Evolutionary conservation across 2,797 vertebrate genomes (phyloP).

Genomic region (Microtus californicus): DNA sequence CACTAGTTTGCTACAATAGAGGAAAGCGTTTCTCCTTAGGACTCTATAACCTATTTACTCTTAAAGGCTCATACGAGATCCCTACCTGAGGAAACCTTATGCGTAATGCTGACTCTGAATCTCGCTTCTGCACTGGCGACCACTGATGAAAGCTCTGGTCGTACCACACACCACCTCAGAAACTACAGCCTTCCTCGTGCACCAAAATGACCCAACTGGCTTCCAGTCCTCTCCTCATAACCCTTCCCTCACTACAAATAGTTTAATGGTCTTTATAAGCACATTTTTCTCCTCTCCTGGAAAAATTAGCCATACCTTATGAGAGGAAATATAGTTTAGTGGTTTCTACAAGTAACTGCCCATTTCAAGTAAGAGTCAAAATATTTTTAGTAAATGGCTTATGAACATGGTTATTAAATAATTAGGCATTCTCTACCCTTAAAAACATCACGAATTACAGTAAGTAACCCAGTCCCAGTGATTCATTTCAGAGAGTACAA

Average conservation of each 20-base stretch:
- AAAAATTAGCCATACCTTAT: slow-evolving; percentile 18
- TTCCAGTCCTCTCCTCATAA: not conserved
- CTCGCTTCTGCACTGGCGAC: not conserved
- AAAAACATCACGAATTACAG: not conserved
- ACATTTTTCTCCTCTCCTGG: slow-evolving; percentile 4
- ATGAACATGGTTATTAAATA: slow-evolving; percentile 17
- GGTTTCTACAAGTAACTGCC: not conserved
- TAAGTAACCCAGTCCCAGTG: slow-evolving; percentile 13
- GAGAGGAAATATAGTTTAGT: slow-evolving; percentile 33
- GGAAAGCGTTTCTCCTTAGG: not conserved
- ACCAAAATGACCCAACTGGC: not conserved
- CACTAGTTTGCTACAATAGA: not conserved
- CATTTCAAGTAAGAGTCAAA: slow-evolving; percentile 19
- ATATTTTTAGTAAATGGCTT: slow-evolving; percentile 24
- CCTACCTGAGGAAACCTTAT: not conserved
- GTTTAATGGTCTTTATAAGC: not conserved
- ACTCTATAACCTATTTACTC: not conserved
- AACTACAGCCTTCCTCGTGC: not conserved
- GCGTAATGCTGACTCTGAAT: not conserved
- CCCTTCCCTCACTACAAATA: not conserved
- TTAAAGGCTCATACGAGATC: not conserved
- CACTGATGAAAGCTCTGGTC: not conserved
- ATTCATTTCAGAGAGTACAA: not conserved
- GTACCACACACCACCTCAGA: not conserved
- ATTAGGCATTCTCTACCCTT: not conserved